Conservation (phyloP, 2,888 invertebrate genomes). For the Gasteruption jaculator region DNA sequence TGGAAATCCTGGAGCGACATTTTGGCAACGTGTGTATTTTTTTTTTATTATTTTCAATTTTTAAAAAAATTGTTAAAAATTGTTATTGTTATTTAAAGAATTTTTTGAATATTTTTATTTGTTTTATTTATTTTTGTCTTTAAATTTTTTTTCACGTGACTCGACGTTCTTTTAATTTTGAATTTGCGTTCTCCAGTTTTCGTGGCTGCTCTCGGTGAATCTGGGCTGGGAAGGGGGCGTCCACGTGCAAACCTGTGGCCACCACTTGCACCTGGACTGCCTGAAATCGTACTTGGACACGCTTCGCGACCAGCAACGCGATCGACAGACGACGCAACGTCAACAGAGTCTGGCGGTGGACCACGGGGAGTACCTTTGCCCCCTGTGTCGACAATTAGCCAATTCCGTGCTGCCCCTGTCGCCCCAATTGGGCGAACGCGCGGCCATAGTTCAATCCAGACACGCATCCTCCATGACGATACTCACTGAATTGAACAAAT, state of each 20-base stretch:
- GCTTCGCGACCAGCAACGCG: conserved; percentile 71
- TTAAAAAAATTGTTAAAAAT: background rate
- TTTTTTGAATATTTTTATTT: conserved; percentile 9
- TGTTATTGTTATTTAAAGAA: background rate
- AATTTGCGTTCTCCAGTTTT: conserved; percentile 54
- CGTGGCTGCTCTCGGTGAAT: conserved; percentile 75
- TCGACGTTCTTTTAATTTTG: conserved; percentile 5
- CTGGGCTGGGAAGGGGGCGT: conserved; percentile 89
- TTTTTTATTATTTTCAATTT: conserved; percentile 1
- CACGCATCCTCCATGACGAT: conserved; percentile 54
- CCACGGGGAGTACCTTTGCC: conserved; percentile 89
- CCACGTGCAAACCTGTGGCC: conserved; percentile 93
- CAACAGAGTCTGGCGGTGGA: conserved; percentile 70
- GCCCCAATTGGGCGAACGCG: conserved; percentile 65
- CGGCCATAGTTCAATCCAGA: conserved; percentile 62
- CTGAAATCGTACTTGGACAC: conserved; percentile 86
- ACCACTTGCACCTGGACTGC: conserved; percentile 93
- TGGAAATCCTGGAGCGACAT: conserved; percentile 71
- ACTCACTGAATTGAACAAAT: conserved; percentile 54
- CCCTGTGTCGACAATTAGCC: conserved; percentile 87
- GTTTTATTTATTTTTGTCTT: background rate
- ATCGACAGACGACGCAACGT: no score
- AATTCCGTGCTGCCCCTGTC: conserved; percentile 85
- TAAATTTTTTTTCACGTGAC: no score
- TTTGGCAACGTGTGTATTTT: conserved; percentile 64